These are phyloP conservation scores for Nycticebus coucang DNA, from an alignment of 2,113 vertebrate genomes.

Conservation along the genomic window DNA sequence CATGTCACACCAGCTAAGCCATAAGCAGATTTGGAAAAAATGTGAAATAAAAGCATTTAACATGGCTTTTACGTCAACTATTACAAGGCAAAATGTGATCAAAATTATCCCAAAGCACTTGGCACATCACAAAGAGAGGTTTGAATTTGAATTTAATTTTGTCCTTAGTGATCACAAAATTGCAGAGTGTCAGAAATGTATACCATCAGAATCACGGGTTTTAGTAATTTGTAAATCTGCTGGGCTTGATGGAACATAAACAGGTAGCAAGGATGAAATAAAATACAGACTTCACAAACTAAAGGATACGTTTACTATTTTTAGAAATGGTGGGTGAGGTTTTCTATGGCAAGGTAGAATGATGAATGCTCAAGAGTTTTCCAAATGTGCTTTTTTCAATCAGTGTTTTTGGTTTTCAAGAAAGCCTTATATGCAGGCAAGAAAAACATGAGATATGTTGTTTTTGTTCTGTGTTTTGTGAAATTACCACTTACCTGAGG, in stretches of 20 bases:
- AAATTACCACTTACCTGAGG: constrained; percentile 89
- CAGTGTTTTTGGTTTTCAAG: neutral
- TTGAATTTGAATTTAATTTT: no score
- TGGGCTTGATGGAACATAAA: neutral
- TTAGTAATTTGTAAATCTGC: neutral
- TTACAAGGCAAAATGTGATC: neutral
- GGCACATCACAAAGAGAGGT: neutral
- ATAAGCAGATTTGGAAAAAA: neutral
- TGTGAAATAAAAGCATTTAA: neutral
- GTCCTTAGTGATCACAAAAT: no score
- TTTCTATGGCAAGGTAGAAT: neutral
- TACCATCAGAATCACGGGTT: neutral
- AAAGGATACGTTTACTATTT: neutral
- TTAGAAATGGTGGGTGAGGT: constrained; percentile 2
- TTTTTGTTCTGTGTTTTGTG: neutral
- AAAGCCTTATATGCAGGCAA: neutral
- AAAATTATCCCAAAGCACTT: constrained; percentile 19
- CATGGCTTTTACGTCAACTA: neutral
- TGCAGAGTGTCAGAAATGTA: neutral
- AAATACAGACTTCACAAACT: constrained; percentile 17
- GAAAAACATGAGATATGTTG: neutral
- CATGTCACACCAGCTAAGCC: neutral
- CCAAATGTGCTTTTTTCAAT: constrained; percentile 45
- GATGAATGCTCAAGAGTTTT: neutral
- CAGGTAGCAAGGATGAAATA: neutral